phyloP scores from a whole-genome alignment of 2,113 vertebrate genomes.

The Hucho hucho region DNA sequence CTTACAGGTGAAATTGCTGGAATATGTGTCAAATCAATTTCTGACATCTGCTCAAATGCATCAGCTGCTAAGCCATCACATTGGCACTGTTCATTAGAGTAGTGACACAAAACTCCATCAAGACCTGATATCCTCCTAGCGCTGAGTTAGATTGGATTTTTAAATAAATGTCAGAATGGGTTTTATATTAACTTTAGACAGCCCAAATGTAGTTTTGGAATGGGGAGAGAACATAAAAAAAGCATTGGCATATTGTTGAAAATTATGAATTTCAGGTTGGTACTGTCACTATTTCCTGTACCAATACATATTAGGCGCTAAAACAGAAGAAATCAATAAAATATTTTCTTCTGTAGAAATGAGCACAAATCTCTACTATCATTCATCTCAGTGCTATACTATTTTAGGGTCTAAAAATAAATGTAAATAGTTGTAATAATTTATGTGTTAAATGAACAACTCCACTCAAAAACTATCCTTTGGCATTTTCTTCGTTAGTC shows the following conservation, averaged over 20 bases:
- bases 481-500: too few species aligned
- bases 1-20: not conserved
- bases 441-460: slow-evolving; percentile 13
- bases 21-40: slow-evolving; percentile 9
- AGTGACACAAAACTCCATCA: slow-evolving; percentile 73
- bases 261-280: slow-evolving; percentile 34
- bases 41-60: slow-evolving; percentile 7
- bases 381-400: not conserved
- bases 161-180: slow-evolving; percentile 52
- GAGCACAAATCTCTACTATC: not conserved
- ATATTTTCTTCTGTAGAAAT: not conserved
- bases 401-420: not conserved
- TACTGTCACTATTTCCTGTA: not conserved
- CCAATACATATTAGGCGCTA: too few species aligned
- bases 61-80: slow-evolving; percentile 3
- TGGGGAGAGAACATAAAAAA: too few species aligned
- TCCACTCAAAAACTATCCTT: too few species aligned
- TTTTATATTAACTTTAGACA: too few species aligned
- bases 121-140: slow-evolving; percentile 65
- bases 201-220: too few species aligned
- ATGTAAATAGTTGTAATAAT: slow-evolving; percentile 13
- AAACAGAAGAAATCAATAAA: too few species aligned
- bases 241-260: slow-evolving; percentile 49
- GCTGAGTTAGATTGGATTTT: slow-evolving; percentile 77
- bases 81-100: too few species aligned